Conservation (phyloP, 2,113 vertebrate genomes). For the Otocyon megalotis region DNA sequence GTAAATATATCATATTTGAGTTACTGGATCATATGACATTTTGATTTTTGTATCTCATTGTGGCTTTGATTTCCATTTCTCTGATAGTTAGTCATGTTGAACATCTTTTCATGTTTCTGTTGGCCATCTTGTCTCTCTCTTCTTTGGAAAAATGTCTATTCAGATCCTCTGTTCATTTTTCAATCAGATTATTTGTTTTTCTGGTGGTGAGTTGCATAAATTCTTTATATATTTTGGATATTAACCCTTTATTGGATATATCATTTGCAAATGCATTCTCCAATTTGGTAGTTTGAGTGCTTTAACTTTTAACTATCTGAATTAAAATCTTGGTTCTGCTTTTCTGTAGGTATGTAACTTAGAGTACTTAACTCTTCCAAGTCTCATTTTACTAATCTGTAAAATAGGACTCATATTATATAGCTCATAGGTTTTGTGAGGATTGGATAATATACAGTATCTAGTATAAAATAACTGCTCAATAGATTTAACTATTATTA, state of each 20-base stretch:
- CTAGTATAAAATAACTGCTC: background rate
- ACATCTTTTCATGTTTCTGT: background rate
- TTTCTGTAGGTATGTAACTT: background rate
- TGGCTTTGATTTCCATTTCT: background rate
- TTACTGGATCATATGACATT: background rate
- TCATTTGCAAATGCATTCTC: background rate
- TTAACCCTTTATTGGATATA: background rate
- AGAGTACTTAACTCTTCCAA: background rate
- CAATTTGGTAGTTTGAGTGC: background rate
- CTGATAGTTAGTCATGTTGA: background rate
- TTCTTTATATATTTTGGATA: background rate
- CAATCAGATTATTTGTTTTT: background rate
- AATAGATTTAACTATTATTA: background rate
- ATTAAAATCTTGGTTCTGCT: background rate
- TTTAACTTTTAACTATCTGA: background rate
- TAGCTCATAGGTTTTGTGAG: background rate
- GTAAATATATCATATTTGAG: background rate
- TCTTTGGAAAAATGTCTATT: background rate
- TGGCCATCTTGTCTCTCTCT: background rate
- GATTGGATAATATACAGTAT: background rate
- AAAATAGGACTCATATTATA: background rate
- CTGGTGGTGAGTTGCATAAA: background rate
- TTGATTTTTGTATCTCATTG: background rate
- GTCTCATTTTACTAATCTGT: background rate
- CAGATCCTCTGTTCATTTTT: background rate